Base-by-base conservation (phyloP, 2,113 vertebrate genomes). In the Mormyrus iriodes region DNA sequence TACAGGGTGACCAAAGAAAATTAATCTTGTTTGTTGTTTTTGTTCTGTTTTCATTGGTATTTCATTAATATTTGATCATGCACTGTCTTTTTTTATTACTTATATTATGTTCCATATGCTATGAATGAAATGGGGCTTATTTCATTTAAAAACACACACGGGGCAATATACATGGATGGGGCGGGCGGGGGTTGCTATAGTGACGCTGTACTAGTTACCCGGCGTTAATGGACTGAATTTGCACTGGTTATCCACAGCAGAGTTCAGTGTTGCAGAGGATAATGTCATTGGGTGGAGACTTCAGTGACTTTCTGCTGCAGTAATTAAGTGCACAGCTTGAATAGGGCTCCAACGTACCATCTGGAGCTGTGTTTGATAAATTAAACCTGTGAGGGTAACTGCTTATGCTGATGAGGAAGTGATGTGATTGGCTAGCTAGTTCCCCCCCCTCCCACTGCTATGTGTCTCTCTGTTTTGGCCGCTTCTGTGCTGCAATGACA, bases 271-370 rank as follows among this genome's bases (percentile, higher is more conserved):
- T 79, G 73, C 35, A 39, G 35, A 19, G 73, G 73, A 42, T 31
- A 42, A 42, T 79, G 73, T 42, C 73, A 79, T 35, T 42, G 73
- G 73, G 73, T 79, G 35, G 73, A 42, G 73, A 42, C 35, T 39
- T 79, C 31, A 39, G 73, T 79, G 73, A 79, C 35, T 79, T 79
- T 42, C 42, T 79, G 73, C 73, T 79, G 73, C 73, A 79, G 73
- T 79, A 79, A 79, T 79, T 79, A 79, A 79, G 73, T 79, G 17
- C 73, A 42, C 73, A 79, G 73, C 73, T 79, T 79, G 73, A 79
- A 42, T 42, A 39, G 31, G 35, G 35, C 73, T 42, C 73, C 73
- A 5, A 79, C 73, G 73, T 39, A 79, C 73, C 73, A 79, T 79
- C 73, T 79, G 73, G 31, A 79, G 73, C 73, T 79, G 73, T 79